Evolutionary conservation across 2,797 vertebrate species (phyloP).

Genomic region (Eidolon dupreanum): DNA sequence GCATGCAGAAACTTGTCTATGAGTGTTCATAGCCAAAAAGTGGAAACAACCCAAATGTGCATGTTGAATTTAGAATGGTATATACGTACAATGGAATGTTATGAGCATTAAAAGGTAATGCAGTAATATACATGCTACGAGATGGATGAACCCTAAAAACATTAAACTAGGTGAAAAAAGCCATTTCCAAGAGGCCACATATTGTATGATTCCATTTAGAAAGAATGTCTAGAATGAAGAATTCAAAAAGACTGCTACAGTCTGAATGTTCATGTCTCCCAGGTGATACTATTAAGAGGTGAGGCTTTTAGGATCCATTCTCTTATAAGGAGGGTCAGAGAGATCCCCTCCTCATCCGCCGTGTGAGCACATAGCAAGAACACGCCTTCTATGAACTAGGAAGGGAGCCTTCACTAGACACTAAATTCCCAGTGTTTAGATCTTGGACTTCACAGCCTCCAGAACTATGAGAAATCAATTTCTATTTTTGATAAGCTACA

Average conservation of each 20-base stretch:
- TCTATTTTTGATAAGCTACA: neutral
- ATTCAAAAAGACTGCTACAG: neutral
- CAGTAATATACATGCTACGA: neutral
- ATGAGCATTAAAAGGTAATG: neutral
- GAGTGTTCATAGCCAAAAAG: neutral
- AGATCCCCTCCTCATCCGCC: neutral
- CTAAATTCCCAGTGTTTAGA: neutral
- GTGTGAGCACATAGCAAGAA: neutral
- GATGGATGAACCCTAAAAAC: neutral
- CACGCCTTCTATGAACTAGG: neutral
- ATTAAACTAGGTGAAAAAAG: neutral
- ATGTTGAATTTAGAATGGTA: neutral
- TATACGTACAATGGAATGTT: neutral
- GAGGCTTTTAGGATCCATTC: neutral
- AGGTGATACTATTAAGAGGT: neutral
- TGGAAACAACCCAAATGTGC: neutral
- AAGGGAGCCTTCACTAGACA: neutral
- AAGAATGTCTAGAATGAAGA: neutral
- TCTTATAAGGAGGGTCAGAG: neutral
- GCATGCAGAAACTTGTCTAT: neutral
- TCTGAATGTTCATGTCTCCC: neutral
- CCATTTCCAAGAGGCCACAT: neutral
- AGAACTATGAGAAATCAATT: neutral
- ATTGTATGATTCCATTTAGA: neutral
- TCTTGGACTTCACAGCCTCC: neutral